A percentile compares a stretch with the other conserved stretches of the same genome.
These are phyloP conservation scores for Cabera pusaria DNA, from an alignment of 2,888 invertebrate genomes.

Conservation along the genomic window DNA sequence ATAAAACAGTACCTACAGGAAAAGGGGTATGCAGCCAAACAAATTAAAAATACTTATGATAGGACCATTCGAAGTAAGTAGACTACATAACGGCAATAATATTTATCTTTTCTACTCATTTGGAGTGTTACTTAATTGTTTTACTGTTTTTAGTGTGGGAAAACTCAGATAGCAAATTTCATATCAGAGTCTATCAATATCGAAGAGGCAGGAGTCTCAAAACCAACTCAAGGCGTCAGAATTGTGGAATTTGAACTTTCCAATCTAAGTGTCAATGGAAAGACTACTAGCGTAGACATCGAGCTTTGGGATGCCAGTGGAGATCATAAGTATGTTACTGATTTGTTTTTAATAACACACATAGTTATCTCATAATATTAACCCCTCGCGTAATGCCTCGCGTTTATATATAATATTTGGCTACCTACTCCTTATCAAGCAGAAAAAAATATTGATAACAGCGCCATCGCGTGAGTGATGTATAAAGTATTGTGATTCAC, in stretches of 20 bases:
- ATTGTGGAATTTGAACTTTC: conserved; percentile 90
- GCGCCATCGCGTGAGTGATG: conserved; percentile 4
- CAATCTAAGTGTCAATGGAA: conserved; percentile 83
- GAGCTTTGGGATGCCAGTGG: conserved; percentile 93
- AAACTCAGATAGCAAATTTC: conserved; percentile 87
- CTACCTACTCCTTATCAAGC: too few relatives aligned
- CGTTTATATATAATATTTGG: too few relatives aligned
- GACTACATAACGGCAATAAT: too few relatives aligned
- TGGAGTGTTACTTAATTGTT: too few relatives aligned
- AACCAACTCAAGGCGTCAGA: conserved; percentile 88
- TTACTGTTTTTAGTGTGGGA: conserved; percentile 84
- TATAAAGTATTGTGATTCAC: not conserved
- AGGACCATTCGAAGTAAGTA: conserved; percentile 80
- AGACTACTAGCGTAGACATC: conserved; percentile 85
- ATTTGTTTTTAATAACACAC: too few relatives aligned
- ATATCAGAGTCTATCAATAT: conserved; percentile 86
- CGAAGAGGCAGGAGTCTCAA: conserved; percentile 84
- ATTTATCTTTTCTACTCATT: too few relatives aligned
- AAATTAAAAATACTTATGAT: conserved; percentile 83
- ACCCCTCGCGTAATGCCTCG: too few relatives aligned
- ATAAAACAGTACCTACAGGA: conserved; percentile 1
- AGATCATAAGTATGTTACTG: conserved; percentile 86
- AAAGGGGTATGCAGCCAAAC: conserved; percentile 55
- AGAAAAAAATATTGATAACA: conserved; percentile 1
- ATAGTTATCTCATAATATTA: too few relatives aligned